Evolutionary conservation across 2,113 vertebrate genomes (phyloP).

Genomic region (Ammodytes dubius): DNA sequence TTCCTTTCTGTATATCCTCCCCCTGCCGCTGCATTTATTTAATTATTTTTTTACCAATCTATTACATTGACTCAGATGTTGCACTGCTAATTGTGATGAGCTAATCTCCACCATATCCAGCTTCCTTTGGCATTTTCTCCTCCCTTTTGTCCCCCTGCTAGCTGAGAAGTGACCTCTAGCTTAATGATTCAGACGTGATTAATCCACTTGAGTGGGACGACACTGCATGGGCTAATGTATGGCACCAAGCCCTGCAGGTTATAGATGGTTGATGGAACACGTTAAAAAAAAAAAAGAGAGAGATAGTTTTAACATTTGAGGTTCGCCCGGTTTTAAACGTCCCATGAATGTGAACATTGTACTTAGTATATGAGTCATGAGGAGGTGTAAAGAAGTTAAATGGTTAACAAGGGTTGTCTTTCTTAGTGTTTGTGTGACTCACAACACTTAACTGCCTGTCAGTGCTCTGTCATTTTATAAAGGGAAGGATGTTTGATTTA

Average conservation of each 20-base stretch:
- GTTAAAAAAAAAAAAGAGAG: not conserved
- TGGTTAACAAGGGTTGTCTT: slow-evolving; percentile 23
- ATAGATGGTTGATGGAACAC: slow-evolving; percentile 41
- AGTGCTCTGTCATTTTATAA: not conserved
- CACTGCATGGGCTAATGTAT: slow-evolving; percentile 50
- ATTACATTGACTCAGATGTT: slow-evolving; percentile 61
- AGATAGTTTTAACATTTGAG: slow-evolving; percentile 4
- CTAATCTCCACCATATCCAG: slow-evolving; percentile 59
- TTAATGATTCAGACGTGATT: slow-evolving; percentile 83
- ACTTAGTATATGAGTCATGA: slow-evolving; percentile 29
- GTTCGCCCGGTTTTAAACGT: slow-evolving; percentile 7
- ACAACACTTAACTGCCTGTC: not conserved
- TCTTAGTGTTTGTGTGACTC: not conserved
- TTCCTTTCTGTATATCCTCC: slow-evolving; percentile 34
- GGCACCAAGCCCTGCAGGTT: slow-evolving; percentile 43
- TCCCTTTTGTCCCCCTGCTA: slow-evolving; percentile 35
- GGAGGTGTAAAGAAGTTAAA: slow-evolving; percentile 28
- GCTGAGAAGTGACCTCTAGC: slow-evolving; percentile 77
- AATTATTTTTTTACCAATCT: slow-evolving; percentile 14
- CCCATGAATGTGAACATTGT: slow-evolving; percentile 5
- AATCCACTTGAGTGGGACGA: slow-evolving; percentile 75
- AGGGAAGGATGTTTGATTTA: slow-evolving; percentile 29
- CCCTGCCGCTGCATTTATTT: slow-evolving; percentile 23
- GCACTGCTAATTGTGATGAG: slow-evolving; percentile 59
- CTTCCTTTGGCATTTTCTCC: slow-evolving; percentile 45